A percentile compares a stretch with the other conserved stretches of the same genome.
Evolutionary conservation across 2,888 invertebrate genomes (phyloP).

Genomic region (Chesias legatella): DNA sequence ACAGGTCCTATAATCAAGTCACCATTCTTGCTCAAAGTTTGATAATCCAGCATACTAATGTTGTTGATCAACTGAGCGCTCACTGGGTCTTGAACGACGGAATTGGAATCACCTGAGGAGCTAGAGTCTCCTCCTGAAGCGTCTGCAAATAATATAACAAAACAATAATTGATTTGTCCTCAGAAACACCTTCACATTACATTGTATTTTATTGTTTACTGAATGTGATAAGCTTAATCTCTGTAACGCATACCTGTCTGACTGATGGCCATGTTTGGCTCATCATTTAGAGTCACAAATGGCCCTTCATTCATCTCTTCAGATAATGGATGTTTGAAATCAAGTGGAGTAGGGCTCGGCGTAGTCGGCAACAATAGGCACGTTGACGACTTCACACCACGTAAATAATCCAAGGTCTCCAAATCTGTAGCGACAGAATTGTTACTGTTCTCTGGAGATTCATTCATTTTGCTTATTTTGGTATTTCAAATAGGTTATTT

Average conservation of each 20-base stretch:
- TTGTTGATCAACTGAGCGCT: conserved; percentile 78
- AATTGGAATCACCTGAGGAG: conserved; percentile 73
- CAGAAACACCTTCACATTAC: too few relatives aligned
- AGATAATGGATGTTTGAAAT: conserved; percentile 81
- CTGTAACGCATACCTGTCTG: conserved; percentile 50
- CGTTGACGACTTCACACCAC: conserved; percentile 84
- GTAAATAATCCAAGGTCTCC: conserved; percentile 66
- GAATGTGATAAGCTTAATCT: background rate
- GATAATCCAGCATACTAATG: conserved; percentile 76
- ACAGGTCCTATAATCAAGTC: conserved; percentile 70
- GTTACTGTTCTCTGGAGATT: conserved; percentile 50
- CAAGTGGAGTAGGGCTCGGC: conserved; percentile 81
- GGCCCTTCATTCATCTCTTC: conserved; percentile 74
- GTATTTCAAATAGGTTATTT: too few relatives aligned
- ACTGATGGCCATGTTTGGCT: conserved; percentile 51
- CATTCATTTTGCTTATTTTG: conserved; percentile 48
- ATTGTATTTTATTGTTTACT: too few relatives aligned
- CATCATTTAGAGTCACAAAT: conserved; percentile 60
- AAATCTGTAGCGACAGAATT: conserved; percentile 49
- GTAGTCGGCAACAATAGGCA: conserved; percentile 82
- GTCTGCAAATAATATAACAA: conserved; percentile 40
- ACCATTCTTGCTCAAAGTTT: conserved; percentile 73
- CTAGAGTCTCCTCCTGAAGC: conserved; percentile 69
- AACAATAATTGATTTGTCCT: background rate
- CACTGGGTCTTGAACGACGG: conserved; percentile 74